Conservation (phyloP, 2,888 invertebrate genomes). For the Glyphotaelius pellucidus region DNA sequence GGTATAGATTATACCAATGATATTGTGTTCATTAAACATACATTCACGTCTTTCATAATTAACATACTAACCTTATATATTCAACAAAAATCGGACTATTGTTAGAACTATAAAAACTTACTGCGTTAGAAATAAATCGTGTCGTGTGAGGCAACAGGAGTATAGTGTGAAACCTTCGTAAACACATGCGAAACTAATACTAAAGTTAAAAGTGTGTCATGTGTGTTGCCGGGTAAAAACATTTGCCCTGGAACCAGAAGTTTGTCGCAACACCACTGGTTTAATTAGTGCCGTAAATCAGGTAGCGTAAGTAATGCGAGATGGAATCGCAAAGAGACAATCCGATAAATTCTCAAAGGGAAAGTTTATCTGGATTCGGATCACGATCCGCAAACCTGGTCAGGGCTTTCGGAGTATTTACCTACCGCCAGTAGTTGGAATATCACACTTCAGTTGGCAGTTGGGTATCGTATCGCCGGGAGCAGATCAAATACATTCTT, state of each 20-base stretch:
- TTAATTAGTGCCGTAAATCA: not conserved
- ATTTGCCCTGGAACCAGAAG: not conserved
- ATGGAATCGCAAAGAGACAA: conserved; percentile 6
- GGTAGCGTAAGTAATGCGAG: not conserved
- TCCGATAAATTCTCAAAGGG: conserved; percentile 1
- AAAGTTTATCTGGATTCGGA: conserved; percentile 6
- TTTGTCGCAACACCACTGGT: not conserved
- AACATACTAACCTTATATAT: no score
- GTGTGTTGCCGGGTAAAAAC: not conserved
- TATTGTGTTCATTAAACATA: no score
- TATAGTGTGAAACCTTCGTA: no score
- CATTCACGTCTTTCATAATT: no score
- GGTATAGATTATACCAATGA: no score
- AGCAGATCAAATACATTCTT: not conserved
- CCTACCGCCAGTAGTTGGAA: no score
- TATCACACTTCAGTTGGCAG: not conserved
- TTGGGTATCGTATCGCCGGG: not conserved
- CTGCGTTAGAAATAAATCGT: no score
- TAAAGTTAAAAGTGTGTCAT: not conserved
- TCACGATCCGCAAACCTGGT: not conserved
- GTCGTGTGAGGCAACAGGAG: no score
- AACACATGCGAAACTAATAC: not conserved
- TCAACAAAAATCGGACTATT: no score
- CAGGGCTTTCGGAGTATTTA: not conserved
- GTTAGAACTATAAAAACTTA: no score